Conservation (phyloP, 2,113 vertebrate species). For the Lampris megalopsis region DNA sequence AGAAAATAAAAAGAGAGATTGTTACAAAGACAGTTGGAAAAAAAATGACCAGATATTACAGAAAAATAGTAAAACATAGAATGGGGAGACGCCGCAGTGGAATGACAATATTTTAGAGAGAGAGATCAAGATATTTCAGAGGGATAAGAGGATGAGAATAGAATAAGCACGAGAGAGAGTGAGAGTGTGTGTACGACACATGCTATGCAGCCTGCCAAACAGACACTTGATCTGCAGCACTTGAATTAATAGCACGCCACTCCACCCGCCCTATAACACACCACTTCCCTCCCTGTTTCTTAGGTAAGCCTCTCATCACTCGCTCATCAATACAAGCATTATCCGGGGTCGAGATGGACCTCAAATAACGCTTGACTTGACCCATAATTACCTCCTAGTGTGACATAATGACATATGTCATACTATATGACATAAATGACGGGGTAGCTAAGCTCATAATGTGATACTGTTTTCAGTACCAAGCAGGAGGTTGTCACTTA, state of each 20-base stretch:
- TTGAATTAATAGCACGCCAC: conserved; percentile 51
- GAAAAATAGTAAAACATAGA: conserved; percentile 15
- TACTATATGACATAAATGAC: conserved; percentile 23
- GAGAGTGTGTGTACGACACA: conserved; percentile 7
- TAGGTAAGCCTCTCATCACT: conserved; percentile 23
- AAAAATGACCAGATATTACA: neutral
- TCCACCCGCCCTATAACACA: conserved; percentile 12
- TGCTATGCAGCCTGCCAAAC: conserved; percentile 11
- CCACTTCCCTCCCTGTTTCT: conserved; percentile 24
- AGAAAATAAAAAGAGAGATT: conserved; percentile 26
- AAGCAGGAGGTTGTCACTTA: conserved; percentile 24
- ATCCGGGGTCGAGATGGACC: conserved; percentile 18
- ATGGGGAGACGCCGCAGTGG: conserved; percentile 18
- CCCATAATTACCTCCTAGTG: conserved; percentile 4
- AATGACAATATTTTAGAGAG: conserved; percentile 11
- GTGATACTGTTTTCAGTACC: conserved; percentile 30
- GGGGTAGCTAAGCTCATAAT: conserved; percentile 3
- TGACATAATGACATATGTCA: neutral
- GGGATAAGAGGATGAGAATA: conserved; percentile 9
- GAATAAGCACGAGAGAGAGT: neutral
- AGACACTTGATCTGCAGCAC: conserved; percentile 49
- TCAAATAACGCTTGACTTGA: conserved; percentile 19
- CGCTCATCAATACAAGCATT: conserved; percentile 17
- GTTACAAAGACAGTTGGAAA: neutral
- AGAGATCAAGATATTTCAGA: conserved; percentile 17